Base-by-base conservation (phyloP, 2,888 invertebrate species). In the Drosophila rubida region DNA sequence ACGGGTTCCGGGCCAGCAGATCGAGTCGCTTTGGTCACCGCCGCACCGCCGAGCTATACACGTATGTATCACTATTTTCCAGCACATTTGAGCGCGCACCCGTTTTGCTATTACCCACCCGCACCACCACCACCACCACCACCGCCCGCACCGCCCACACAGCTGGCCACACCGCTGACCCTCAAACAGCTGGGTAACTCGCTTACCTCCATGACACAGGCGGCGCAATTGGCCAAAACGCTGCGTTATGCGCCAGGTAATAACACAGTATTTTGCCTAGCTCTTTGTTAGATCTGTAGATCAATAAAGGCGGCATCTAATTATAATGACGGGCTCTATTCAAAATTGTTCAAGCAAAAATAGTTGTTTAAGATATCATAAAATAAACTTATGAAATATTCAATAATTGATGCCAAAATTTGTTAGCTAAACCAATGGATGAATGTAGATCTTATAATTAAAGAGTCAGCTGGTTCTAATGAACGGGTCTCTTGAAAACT, bases 11-110 rank as follows among this genome's bases (percentile, higher is more conserved):
- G 71, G 51, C 46, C 64, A 54, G 27, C 79, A 95, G 95, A 95
- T 94, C 94, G 94, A 80, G 93, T 94, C 90, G 94, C 94, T 80
- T 92, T 94, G 89, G 94, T 94, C 78, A 93, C 93, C 73, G 93
- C 94, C 78, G 93, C 94, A 85, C 94, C 94, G 80, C 94, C 94
- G 79, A 94, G 93, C 90, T 94, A 94, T 92, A 93, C 93, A 90
- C 93, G 94, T 91, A 93, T 93, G 92, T 93, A 93, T 91, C 94
- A 94, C 91, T 94, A 93, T 92, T 94, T 93, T 91, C 93, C 93
- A 90, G 92, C 92, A 90, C 93, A 93, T 86, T 92, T 93, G 91
- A 92, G 92, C 88, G 91, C 92, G 89, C 93, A 93, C 87, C 93
- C 93, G 88, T 91, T 91, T 84, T 92, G 92, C 86, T 92, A 91